phyloP scores from a whole-genome alignment of 92 coral and sea anemone species.

The Palythoa caribaeorum region DNA sequence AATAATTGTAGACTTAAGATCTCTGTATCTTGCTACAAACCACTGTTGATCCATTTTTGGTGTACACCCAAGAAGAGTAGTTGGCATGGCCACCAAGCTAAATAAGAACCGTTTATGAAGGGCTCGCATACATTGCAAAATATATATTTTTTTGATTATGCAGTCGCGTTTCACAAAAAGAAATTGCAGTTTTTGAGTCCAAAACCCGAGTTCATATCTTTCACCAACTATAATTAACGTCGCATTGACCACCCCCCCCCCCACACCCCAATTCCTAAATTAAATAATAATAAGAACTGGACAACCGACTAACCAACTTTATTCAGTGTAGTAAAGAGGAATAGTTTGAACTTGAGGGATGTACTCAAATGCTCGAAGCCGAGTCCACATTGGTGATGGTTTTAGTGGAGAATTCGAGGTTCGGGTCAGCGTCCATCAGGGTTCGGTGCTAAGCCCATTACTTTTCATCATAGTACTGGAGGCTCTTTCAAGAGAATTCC shows the following conservation, averaged over 20 bases:
- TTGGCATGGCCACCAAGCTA: conserved; percentile 7
- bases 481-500: too few relatives aligned
- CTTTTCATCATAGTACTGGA: too few relatives aligned
- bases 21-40: conserved; percentile 25
- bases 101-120: background rate
- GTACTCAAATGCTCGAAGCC: background rate
- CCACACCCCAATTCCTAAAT: background rate
- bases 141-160: background rate
- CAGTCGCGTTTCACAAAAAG: conserved; percentile 3
- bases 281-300: background rate
- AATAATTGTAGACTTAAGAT: background rate
- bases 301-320: background rate
- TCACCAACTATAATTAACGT: background rate
- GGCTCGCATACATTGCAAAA: too few relatives aligned
- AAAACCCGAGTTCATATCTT: conserved; percentile 9
- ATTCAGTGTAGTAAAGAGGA: background rate
- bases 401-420: too few relatives aligned
- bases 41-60: conserved; percentile 14
- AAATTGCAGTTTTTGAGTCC: background rate
- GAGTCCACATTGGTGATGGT: too few relatives aligned
- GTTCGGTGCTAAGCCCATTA: too few relatives aligned
- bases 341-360: background rate
- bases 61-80: background rate
- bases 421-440: too few relatives aligned
- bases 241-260: background rate